These are phyloP conservation scores for Limnodromus scolopaceus DNA, from an alignment of 2,797 vertebrate genomes.

Conservation along the genomic window DNA sequence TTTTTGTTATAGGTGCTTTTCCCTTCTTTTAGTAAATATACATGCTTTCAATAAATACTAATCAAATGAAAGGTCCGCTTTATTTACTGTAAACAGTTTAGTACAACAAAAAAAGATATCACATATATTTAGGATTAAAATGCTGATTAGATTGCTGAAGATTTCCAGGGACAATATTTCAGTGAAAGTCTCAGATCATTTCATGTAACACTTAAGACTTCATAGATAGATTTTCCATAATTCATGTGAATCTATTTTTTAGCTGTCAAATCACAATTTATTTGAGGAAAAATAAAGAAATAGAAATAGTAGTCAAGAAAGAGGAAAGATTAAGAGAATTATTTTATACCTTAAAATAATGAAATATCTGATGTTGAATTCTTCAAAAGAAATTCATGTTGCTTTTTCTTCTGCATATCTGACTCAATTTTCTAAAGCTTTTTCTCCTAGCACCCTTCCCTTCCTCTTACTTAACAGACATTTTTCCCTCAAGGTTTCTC, in stretches of 20 bases:
- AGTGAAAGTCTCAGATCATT: neutral
- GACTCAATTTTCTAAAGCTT: neutral
- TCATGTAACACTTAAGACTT: neutral
- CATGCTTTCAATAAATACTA: neutral
- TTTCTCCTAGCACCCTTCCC: rapidly evolving
- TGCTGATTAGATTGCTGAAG: neutral
- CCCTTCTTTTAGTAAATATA: neutral
- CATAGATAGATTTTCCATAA: neutral
- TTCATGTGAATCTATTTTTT: neutral
- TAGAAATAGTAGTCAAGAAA: neutral
- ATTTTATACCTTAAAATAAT: neutral
- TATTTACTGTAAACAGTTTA: neutral
- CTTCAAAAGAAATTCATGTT: neutral
- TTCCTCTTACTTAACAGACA: neutral
- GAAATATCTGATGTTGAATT: neutral
- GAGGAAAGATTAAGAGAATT: neutral
- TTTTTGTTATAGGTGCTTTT: neutral
- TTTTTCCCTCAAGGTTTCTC: neutral
- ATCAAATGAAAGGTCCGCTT: neutral
- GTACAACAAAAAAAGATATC: neutral
- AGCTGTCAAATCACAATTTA: neutral
- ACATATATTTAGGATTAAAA: neutral
- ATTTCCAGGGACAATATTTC: neutral
- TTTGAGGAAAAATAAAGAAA: neutral
- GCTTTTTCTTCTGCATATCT: neutral